Conservation (phyloP, 2,888 invertebrate genomes). For the Scaptomyza parva region DNA sequence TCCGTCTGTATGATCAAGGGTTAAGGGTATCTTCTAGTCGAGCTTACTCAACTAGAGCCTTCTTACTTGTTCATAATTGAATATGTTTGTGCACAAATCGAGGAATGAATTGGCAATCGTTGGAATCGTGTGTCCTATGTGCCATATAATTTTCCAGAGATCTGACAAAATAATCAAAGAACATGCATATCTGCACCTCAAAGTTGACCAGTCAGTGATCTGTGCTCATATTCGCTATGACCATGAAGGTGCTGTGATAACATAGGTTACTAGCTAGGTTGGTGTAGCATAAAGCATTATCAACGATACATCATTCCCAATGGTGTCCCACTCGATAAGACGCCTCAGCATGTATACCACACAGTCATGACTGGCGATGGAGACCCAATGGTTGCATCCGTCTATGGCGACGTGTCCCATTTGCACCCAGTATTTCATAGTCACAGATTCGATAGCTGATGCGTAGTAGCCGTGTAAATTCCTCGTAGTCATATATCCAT, state of each 20-base stretch:
- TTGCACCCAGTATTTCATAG: conserved; percentile 28
- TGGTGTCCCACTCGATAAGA: conserved; percentile 35
- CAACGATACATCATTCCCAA: conserved; percentile 2
- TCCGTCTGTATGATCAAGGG: no score
- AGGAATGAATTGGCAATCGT: conserved; percentile 39
- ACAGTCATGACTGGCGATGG: conserved; percentile 33
- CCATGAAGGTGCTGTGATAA: conserved; percentile 44
- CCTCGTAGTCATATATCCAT: conserved; percentile 51
- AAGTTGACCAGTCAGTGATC: conserved; percentile 71
- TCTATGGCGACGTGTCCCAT: not conserved
- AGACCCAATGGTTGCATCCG: conserved; percentile 30
- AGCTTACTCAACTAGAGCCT: no score
- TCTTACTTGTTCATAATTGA: no score
- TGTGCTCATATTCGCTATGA: conserved; percentile 42
- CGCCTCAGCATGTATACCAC: conserved; percentile 26
- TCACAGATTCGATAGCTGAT: conserved; percentile 36
- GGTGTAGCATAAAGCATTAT: conserved; percentile 42
- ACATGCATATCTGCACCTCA: conserved; percentile 75
- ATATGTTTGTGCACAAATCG: conserved; percentile 43
- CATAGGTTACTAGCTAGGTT: conserved; percentile 36
- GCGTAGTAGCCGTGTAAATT: conserved; percentile 47
- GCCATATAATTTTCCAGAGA: conserved; percentile 62
- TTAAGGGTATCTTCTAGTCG: no score
- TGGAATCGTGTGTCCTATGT: conserved; percentile 16
- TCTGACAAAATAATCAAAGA: conserved; percentile 65